Base-by-base conservation (phyloP, 2,113 vertebrate species). In the Mola mola region DNA sequence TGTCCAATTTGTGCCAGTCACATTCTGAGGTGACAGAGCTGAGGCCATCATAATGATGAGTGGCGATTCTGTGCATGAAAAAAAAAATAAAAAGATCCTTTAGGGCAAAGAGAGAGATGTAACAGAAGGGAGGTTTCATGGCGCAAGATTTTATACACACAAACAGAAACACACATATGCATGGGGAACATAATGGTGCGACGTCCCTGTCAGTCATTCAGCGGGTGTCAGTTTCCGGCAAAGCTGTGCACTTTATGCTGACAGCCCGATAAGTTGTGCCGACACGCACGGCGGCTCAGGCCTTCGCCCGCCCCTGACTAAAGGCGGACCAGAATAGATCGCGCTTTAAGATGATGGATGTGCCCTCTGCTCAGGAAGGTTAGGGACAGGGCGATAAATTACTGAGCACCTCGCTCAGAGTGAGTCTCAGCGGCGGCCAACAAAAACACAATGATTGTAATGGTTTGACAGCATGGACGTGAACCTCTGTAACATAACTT, bases 11-110 rank as follows among this genome's bases (percentile, higher is more conserved):
- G 71, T 29, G 43, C 46, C 52, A 50, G 55, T 58, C 49, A 58
- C 78, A 79, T 75, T 66, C 43, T 24, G 22, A 42, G 40, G 17
- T 82, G 88, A 83, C 86, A 89, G 89, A 92, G 92, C 94, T 94
- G 92, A 93, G 90, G 91, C 89, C 95, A 94, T 95, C 92, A 94
- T 65, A 16, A 89, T 95, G 95, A 96, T 94, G 92, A 94, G 95
- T 95, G 88, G 85, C 62, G 49, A 55, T 41, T 37, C 55, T 62
- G 55, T 9, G 37, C 41, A 8, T 5, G 66, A 63, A 61, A 55
- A 36, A 44, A 59, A 15, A 26, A 8, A 1, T 3, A 25, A 31
- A 65, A 64, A 60, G 28, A 65, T 58, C 42, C 21, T 66, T 52
- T 8, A 29, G 29, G 50, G 68, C 25, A 72, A 75, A 74, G 68